Percentiles rank a stretch among this genome's conserved stretches.
Conservation (phyloP, 2,888 invertebrate genomes). For the Tridacna gigas region DNA sequence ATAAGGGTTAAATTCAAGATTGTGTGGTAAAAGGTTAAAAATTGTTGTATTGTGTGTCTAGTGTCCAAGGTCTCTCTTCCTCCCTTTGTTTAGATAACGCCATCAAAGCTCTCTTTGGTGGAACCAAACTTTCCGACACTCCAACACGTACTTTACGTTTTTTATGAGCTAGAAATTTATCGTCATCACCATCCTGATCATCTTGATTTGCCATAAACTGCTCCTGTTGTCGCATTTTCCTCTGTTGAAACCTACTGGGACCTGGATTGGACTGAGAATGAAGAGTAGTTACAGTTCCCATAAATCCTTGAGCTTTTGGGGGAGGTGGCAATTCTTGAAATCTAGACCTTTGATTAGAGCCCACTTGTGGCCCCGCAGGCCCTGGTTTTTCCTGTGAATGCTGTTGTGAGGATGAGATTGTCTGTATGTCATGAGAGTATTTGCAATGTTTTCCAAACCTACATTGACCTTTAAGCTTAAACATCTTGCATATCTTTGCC, state of each 20-base stretch:
- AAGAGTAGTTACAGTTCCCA: constrained; percentile 54
- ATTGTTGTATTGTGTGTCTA: neutral
- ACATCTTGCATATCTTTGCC: constrained; percentile 95
- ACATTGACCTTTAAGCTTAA: constrained; percentile 93
- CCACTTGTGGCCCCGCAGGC: neutral
- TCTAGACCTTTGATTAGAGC: constrained; percentile 1
- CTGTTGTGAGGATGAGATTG: constrained; percentile 84
- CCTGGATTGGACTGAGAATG: constrained; percentile 8
- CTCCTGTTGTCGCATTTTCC: constrained; percentile 43
- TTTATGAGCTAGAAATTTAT: constrained; percentile 85
- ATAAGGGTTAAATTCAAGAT: too few relatives aligned
- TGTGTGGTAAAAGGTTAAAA: too few relatives aligned
- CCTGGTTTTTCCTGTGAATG: constrained; percentile 32
- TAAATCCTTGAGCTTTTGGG: constrained; percentile 49
- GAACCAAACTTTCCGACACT: constrained; percentile 90
- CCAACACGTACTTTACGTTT: constrained; percentile 91
- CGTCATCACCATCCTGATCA: constrained; percentile 71
- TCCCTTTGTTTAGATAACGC: constrained; percentile 72
- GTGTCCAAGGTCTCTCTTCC: constrained; percentile 82
- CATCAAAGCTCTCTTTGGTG: constrained; percentile 94
- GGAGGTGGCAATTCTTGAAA: constrained; percentile 43
- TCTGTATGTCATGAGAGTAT: constrained; percentile 93
- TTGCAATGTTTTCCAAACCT: constrained; percentile 96
- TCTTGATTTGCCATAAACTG: constrained; percentile 19
- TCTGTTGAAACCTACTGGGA: neutral